A percentile compares a stretch with the other conserved stretches of the same genome.
Conservation (phyloP, 2,113 vertebrate species). For the Camelus dromedarius region DNA sequence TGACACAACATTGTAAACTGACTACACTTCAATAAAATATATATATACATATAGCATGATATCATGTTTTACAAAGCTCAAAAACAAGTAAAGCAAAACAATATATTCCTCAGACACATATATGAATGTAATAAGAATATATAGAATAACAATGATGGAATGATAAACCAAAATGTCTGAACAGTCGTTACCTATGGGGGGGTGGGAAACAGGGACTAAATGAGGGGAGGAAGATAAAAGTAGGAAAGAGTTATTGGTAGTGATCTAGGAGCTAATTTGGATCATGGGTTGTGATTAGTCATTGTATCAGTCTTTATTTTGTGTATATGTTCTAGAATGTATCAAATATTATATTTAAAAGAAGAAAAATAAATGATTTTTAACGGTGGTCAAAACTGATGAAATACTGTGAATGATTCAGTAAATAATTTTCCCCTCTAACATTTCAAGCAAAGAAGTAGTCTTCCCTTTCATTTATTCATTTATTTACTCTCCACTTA, state of each 20-base stretch:
- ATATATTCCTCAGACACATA: neutral
- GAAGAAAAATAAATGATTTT: neutral
- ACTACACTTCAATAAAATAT: too few relatives aligned
- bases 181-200: neutral
- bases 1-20: too few relatives aligned
- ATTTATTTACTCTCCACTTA: neutral
- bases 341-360: neutral
- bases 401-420: neutral
- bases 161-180: neutral
- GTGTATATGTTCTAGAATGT: neutral
- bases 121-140: neutral
- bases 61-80: conserved; percentile 14
- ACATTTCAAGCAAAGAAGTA: conserved; percentile 14
- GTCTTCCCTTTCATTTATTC: neutral
- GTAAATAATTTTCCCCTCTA: neutral
- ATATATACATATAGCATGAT: neutral
- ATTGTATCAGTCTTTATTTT: neutral
- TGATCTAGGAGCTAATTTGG: neutral
- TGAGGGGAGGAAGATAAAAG: neutral
- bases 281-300: neutral
- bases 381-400: neutral
- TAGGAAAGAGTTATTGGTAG: neutral
- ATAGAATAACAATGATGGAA: neutral
- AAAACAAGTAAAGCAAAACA: neutral
- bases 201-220: neutral